Evolutionary conservation across 2,888 invertebrate genomes (phyloP).

Genomic region (Limnephilus rhombicus): DNA sequence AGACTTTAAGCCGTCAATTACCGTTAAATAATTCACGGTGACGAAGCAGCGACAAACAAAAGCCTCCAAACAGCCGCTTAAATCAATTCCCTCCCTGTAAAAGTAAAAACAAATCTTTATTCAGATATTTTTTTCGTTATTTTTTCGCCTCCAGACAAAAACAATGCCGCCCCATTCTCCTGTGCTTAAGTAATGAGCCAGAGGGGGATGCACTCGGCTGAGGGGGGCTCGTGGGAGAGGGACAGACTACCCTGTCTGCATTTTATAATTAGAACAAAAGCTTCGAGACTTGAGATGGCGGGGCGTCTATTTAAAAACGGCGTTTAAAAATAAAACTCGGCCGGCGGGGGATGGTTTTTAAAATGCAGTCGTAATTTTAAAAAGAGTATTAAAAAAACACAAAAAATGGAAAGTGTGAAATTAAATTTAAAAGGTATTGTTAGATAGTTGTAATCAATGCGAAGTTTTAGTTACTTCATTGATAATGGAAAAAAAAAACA

Average conservation of each 20-base stretch:
- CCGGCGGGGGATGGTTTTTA: slow-evolving; percentile 13
- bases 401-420: too few species aligned
- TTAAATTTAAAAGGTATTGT: too few species aligned
- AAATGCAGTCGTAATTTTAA: slow-evolving; percentile 10
- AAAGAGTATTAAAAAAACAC: neutral
- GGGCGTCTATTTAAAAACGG: slow-evolving; percentile 65
- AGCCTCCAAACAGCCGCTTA: slow-evolving; percentile 26
- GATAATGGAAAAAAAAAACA: neutral
- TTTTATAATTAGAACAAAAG: slow-evolving; percentile 66
- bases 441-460: too few species aligned
- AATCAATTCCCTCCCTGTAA: slow-evolving; percentile 42
- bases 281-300: slow-evolving; percentile 57
- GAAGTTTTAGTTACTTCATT: neutral
- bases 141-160: slow-evolving; percentile 45
- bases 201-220: slow-evolving; percentile 43
- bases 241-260: slow-evolving; percentile 59
- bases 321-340: slow-evolving; percentile 52
- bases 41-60: neutral
- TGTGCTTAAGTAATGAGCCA: slow-evolving; percentile 54
- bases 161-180: slow-evolving; percentile 26
- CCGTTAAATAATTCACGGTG: slow-evolving; percentile 8
- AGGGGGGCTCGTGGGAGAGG: slow-evolving; percentile 33
- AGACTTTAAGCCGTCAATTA: neutral
- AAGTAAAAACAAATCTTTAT: slow-evolving; percentile 57
- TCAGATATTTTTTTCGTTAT: neutral